phyloP scores from a whole-genome alignment of 2,888 invertebrate genomes.

The Aspidiotus destructor region DNA sequence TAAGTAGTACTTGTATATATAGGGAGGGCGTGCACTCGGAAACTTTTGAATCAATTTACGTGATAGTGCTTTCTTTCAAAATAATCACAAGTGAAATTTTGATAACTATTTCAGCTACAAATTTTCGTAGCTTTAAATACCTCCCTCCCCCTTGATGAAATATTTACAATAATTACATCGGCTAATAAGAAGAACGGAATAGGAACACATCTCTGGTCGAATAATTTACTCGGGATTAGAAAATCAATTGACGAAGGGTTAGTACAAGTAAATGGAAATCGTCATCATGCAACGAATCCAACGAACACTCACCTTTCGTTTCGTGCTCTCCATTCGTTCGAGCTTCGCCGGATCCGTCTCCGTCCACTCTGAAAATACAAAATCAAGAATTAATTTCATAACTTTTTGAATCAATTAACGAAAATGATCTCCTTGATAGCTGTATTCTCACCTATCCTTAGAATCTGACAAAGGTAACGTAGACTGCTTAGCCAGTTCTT shows the following conservation, averaged over 20 bases:
- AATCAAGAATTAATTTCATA: not conserved
- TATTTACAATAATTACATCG: too few relatives aligned
- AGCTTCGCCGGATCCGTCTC: constrained; percentile 35
- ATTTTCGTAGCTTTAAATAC: too few relatives aligned
- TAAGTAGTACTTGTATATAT: too few relatives aligned
- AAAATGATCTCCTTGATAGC: constrained; percentile 3
- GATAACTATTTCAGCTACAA: too few relatives aligned
- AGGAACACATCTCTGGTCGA: too few relatives aligned
- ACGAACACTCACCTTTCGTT: constrained; percentile 39
- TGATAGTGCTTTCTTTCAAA: too few relatives aligned
- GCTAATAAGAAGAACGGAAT: too few relatives aligned
- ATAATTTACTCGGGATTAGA: too few relatives aligned
- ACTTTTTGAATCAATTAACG: not conserved
- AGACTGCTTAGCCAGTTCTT: constrained; percentile 60
- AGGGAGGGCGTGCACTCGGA: too few relatives aligned
- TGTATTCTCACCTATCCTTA: constrained; percentile 26
- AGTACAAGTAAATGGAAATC: not conserved
- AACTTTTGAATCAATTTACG: too few relatives aligned
- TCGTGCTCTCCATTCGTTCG: constrained; percentile 41
- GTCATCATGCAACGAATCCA: not conserved
- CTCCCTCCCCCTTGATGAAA: too few relatives aligned
- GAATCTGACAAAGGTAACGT: constrained; percentile 40
- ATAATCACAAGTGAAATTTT: too few relatives aligned
- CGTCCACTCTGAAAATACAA: constrained; percentile 12
- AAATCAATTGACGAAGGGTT: not conserved